phyloP scores from a whole-genome alignment of 1,140 invertebrate species.

The Anastrepha obliqua region DNA sequence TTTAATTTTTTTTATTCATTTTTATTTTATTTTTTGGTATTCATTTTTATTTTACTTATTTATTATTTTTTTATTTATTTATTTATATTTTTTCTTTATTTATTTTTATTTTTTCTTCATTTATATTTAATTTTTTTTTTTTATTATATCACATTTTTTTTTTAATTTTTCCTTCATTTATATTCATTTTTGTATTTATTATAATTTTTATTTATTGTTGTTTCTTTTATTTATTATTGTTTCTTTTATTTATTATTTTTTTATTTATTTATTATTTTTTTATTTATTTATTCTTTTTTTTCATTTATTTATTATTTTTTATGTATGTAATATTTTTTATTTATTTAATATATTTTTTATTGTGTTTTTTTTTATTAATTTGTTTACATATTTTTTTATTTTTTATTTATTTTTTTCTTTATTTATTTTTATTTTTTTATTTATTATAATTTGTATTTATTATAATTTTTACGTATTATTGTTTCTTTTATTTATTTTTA shows the following conservation, averaged over 20 bases:
- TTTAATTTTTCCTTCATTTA: too few species aligned
- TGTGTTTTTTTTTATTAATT: too few species aligned
- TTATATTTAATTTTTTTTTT: background rate
- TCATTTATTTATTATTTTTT: background rate
- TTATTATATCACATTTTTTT: conserved; percentile 27
- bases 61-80: conserved; percentile 18
- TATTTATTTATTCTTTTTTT: background rate
- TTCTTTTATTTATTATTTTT: background rate
- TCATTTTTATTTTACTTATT: background rate
- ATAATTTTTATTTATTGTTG: background rate
- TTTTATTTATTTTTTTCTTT: conserved; percentile 58
- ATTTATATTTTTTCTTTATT: background rate
- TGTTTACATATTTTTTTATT: too few species aligned
- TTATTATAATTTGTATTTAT: conserved; percentile 64
- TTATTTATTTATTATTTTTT: background rate
- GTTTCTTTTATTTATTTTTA: conserved; percentile 46
- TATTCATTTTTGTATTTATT: too few species aligned
- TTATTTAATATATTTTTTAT: too few species aligned
- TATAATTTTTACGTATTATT: conserved; percentile 47
- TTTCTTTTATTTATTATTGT: conserved; percentile 41
- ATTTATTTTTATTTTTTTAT: conserved; percentile 61
- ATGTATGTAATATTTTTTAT: too few species aligned
- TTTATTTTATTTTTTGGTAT: background rate
- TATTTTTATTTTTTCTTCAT: background rate
- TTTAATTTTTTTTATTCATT: conserved; percentile 24